phyloP scores from a whole-genome alignment of 2,888 invertebrate genomes.

The Plutella xylostella region DNA sequence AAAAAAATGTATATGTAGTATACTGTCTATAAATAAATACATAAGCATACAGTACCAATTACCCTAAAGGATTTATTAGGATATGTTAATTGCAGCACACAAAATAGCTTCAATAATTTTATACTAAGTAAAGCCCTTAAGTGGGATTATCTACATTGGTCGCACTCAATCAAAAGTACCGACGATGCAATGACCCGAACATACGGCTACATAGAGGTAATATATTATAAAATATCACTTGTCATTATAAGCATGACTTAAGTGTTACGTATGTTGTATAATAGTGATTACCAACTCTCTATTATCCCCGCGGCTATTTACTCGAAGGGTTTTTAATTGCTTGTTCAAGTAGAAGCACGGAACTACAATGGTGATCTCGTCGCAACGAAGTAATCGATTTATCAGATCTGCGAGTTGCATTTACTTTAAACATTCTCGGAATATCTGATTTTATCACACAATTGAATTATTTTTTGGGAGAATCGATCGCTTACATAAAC shows the following conservation, averaged over 20 bases:
- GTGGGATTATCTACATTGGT: constrained; percentile 52
- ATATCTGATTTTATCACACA: constrained; percentile 17
- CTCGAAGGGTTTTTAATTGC: not conserved
- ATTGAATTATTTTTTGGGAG: constrained; percentile 18
- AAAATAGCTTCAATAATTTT: no score
- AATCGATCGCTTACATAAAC: constrained; percentile 17
- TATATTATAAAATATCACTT: constrained; percentile 44
- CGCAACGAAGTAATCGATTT: not conserved
- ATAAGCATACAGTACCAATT: not conserved
- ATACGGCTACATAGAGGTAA: not conserved
- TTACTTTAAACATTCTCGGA: constrained; percentile 10
- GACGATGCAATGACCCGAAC: no score
- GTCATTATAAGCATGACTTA: constrained; percentile 57
- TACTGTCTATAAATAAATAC: no score
- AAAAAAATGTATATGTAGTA: not conserved
- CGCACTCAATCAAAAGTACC: constrained; percentile 48
- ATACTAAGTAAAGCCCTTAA: no score
- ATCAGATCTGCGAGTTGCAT: constrained; percentile 8
- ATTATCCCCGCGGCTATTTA: constrained; percentile 1
- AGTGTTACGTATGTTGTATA: not conserved
- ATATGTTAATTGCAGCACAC: not conserved
- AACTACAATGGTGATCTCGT: not conserved
- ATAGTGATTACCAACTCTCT: not conserved
- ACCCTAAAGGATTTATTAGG: not conserved
- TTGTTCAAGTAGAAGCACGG: not conserved